These are phyloP conservation scores for Littorina saxatilis DNA, from an alignment of 1,140 invertebrate species.

Conservation along the genomic window DNA sequence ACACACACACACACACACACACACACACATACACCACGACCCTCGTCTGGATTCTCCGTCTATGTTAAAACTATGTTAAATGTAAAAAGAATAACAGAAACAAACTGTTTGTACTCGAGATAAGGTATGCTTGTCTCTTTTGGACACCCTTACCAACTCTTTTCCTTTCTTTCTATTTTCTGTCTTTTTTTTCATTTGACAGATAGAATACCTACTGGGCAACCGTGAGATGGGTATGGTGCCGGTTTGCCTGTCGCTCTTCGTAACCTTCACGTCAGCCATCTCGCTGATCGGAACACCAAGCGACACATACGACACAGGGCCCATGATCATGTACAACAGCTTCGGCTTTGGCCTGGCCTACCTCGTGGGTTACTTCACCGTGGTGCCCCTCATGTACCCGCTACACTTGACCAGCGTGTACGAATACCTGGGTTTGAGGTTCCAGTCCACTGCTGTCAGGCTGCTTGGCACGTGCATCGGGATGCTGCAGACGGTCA, in stretches of 20 bases:
- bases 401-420: conserved; percentile 64
- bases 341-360: conserved; percentile 45
- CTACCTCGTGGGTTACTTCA: conserved; percentile 56
- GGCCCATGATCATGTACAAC: conserved; percentile 38
- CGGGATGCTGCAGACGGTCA: conserved; percentile 80
- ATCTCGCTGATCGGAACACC: conserved; percentile 91
- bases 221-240: conserved; percentile 84
- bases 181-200: conserved; percentile 85
- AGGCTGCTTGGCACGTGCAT: conserved; percentile 42
- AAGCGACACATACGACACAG: conserved; percentile 84
- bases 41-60: no score
- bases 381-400: conserved; percentile 68
- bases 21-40: no score
- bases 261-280: conserved; percentile 88
- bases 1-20: neutral
- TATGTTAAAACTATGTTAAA: conserved; percentile 79
- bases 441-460: conserved; percentile 73
- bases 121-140: conserved; percentile 58
- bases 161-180: no score
- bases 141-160: conserved; percentile 88
- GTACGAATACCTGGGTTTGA: conserved; percentile 84
- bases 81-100: conserved; percentile 86
- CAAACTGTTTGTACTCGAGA: conserved; percentile 82
- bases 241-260: conserved; percentile 59
- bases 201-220: conserved; percentile 84